Base-by-base conservation (phyloP, 1,140 invertebrate genomes). In the Antheraea mylitta region DNA sequence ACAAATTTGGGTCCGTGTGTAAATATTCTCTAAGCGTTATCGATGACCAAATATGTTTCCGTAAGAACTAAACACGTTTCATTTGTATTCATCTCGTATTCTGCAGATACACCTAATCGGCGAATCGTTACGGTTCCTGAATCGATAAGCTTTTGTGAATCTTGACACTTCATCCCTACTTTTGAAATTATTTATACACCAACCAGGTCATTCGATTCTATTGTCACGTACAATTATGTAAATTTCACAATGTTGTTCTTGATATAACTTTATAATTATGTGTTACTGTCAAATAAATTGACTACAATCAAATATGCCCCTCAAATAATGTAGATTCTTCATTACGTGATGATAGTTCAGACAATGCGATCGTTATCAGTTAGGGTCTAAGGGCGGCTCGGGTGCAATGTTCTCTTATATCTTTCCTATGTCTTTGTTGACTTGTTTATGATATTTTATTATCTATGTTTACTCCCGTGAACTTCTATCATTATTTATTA, bases 371-470 rank as follows among this genome's bases (percentile, higher is more conserved):
- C 65, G 62, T 61, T 82, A 84, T 86, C 82, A 73, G 67, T 64
- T 67, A 78, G 74, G 85, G 86, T 84, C 83, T 73, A 73, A 83
- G 81, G 79, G 63, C 67, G 70, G 70, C 72, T 68, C 78, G 81
- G 77, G 89, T 78, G 87, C 89, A 91, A 85, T 68, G 89, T 71
- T 82, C 87, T 82, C 72, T 75, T 74, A 72, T 89, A 86, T 83
- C 77, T 73, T 75, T 64, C 75, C 74, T 77, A 82, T 74, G 85
- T 87, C 85, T 82, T 76, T 75, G 79, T 75, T 79, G 80, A 81
- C 81, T 85, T 90, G 82, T 91, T 90, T 90, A 91, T 77, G 85
- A 70, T 79, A 81, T 73, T 85, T 80, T 85, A 85, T 88, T 80
- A 85, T 78, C 75, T 78, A 76, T 78, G 76, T 78, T 53, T 76